phyloP scores from a whole-genome alignment of 23 tunicate genomes.

The Styela plicata region DNA sequence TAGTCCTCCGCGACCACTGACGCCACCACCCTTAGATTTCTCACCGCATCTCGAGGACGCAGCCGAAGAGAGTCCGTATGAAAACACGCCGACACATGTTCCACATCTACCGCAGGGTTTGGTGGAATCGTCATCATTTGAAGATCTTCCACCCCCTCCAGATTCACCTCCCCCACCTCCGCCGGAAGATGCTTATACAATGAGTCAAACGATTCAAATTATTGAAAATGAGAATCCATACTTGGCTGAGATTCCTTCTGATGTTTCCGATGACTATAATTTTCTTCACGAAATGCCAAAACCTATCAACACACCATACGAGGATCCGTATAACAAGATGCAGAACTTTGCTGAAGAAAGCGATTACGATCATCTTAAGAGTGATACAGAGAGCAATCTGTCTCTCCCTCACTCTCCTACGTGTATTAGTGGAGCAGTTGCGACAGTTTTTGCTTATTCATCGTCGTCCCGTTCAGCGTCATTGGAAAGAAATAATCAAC shows the following conservation, averaged over 20 bases:
- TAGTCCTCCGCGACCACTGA: conserved; percentile 23
- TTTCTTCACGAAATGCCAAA: not conserved
- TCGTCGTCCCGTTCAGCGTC: not conserved
- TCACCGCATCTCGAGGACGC: not conserved
- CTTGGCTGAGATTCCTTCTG: conserved; percentile 10
- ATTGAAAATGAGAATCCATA: not conserved
- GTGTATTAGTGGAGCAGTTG: not conserved
- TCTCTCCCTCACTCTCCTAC: not conserved
- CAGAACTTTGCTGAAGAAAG: not conserved
- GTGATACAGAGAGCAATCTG: not conserved
- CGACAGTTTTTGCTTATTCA: not conserved
- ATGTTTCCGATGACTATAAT: not conserved
- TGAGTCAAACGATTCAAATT: not conserved
- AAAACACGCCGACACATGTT: not conserved
- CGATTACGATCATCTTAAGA: not conserved
- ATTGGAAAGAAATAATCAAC: not conserved
- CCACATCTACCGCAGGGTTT: not conserved
- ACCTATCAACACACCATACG: not conserved
- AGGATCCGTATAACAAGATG: not conserved
- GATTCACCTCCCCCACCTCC: not conserved
- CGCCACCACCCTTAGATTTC: conserved; percentile 34
- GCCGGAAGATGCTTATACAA: not conserved
- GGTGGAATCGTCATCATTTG: not conserved
- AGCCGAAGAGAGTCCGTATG: conserved; percentile 6
- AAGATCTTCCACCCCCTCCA: not conserved